Evolutionary conservation across 2,113 vertebrate genomes (phyloP), one percentile per base, ranked within the genome.

Genomic region (Excalfactoria chinensis): DNA sequence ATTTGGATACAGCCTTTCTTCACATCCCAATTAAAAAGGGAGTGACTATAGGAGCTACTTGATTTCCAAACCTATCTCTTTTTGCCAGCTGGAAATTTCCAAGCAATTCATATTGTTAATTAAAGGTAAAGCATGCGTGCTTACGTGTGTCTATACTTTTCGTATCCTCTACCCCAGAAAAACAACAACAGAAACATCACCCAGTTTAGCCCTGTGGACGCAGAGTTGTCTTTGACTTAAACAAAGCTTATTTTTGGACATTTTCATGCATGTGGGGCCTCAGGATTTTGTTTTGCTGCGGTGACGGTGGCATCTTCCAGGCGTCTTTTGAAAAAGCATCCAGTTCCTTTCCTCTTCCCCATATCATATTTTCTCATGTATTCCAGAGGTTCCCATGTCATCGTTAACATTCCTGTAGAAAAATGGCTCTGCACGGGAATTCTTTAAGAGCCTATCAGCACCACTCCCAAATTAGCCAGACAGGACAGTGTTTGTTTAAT

Each of bases 391-490:
- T 92, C 60, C 60, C 64, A 74, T 88, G 51, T 91, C 71, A 48
- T 40, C 74, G 46, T 53, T 85, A 63, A 69, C 69, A 92, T 91
- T 74, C 79, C 85, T 95, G 83, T 26, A 85, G 74, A 93, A 92
- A 91, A 95, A 88, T n/a, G 41, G 84, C 83, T 64, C 68, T 72
- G 58, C 51, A 63, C 22, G 48, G 25, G 49, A 75, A 94, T 84
- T 82, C 44, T 90, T 76, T 68, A 86, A 49, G 64, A 90, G 56
- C 56, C 84, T 77, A 84, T 82, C 80, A 88, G 87, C 78, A 73
- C 87, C 69, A 55, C 80, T 93, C 88, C 78, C 81, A 82, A 77
- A 84, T 93, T 49, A 88, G 40, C 86, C 88, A 92, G 94, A 93
- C 71, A 75, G 71, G 69, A 71, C 41, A 68, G 34, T 93, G 76